Conservation (phyloP, 2,113 vertebrate species). For the Colinus virginianus region DNA sequence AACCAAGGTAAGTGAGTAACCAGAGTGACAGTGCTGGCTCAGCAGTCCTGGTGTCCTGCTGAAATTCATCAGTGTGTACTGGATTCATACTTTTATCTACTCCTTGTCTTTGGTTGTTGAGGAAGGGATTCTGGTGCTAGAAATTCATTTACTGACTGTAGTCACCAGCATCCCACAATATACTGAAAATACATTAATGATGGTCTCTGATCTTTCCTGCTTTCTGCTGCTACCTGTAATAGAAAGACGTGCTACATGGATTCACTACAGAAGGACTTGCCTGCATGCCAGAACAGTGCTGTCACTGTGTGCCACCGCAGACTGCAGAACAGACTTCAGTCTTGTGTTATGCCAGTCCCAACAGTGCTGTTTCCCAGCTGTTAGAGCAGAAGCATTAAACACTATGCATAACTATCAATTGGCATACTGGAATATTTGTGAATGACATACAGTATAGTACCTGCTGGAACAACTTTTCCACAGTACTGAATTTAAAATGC, state of each 20-base stretch:
- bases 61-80: background rate
- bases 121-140: background rate
- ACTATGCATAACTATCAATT: background rate
- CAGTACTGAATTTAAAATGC: background rate
- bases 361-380: background rate
- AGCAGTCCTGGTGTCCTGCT: background rate
- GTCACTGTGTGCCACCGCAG: background rate
- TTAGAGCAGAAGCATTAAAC: background rate
- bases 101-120: background rate
- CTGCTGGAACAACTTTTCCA: background rate
- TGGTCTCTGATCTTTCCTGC: background rate
- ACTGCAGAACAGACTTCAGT: background rate
- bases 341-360: background rate
- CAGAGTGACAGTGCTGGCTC: background rate
- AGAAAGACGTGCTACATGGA: background rate
- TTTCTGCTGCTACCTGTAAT: background rate
- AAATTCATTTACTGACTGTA: background rate
- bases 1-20: background rate
- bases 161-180: background rate
- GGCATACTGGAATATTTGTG: background rate
- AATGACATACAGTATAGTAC: background rate
- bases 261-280: background rate
- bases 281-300: background rate
- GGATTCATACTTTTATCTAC: background rate
- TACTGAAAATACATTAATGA: background rate